phyloP scores from a whole-genome alignment of 2,888 invertebrate species.

The Callyntrura sp. region DNA sequence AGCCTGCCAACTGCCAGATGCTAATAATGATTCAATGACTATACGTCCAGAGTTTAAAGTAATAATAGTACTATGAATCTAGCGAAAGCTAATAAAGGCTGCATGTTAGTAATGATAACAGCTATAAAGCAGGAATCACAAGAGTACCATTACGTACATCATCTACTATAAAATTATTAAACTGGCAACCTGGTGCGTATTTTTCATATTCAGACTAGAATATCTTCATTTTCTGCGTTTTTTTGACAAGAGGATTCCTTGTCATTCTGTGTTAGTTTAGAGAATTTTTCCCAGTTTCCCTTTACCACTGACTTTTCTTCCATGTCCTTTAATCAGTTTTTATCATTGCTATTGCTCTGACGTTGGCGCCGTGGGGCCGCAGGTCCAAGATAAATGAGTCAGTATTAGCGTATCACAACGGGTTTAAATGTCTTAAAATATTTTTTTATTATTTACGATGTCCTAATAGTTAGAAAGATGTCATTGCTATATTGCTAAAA shows the following conservation, averaged over 20 bases:
- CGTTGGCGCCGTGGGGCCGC: conserved; percentile 27
- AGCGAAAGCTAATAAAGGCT: conserved; percentile 11
- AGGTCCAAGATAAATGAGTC: conserved; percentile 7
- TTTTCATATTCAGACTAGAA: too few relatives aligned
- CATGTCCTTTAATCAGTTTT: not conserved
- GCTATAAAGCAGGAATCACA: not conserved
- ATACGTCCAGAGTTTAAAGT: not conserved
- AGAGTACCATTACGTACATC: not conserved
- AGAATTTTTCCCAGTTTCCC: not conserved
- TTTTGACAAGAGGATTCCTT: conserved; percentile 6
- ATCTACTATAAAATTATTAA: not conserved
- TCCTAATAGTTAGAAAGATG: not conserved
- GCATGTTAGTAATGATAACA: conserved; percentile 1
- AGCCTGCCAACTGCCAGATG: not conserved
- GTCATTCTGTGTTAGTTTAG: not conserved
- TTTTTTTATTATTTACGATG: not conserved
- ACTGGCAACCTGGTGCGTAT: not conserved
- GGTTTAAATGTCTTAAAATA: not conserved
- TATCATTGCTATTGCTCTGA: not conserved
- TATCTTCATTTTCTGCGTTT: not conserved
- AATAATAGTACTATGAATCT: not conserved
- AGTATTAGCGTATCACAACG: not conserved
- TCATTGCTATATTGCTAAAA: not conserved
- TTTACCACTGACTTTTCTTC: not conserved
- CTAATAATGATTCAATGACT: conserved; percentile 15